phyloP scores from a whole-genome alignment of 37 sponge, comb jelly and placozoan genomes.

The Eunapius fragilis region DNA sequence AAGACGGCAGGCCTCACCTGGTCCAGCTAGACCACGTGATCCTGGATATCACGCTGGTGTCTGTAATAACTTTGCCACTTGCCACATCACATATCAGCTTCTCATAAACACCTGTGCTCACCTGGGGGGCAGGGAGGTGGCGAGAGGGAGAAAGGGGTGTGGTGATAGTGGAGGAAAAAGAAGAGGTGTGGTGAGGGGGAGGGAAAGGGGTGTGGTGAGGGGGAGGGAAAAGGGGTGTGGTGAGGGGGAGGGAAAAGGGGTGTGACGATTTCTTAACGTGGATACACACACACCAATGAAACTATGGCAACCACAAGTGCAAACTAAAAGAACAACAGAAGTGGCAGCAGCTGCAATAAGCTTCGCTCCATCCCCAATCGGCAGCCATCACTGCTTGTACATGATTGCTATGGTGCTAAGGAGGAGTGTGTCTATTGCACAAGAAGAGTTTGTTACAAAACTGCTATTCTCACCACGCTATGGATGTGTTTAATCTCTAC shows the following conservation, averaged over 20 bases:
- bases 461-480: background rate
- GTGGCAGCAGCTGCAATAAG: background rate
- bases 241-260: too few relatives aligned
- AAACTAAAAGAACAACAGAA: too few relatives aligned
- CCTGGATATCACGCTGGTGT: constrained; percentile 12
- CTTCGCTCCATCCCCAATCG: background rate
- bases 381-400: background rate
- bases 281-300: background rate
- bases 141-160: background rate
- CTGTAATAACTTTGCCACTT: constrained; percentile 48
- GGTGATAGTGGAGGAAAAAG: too few relatives aligned
- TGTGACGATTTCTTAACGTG: too few relatives aligned
- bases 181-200: too few relatives aligned
- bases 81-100: constrained; percentile 54
- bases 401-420: background rate
- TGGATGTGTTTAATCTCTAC: background rate
- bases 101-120: constrained; percentile 64
- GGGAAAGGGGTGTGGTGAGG: too few relatives aligned
- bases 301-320: background rate
- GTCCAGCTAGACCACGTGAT: constrained; percentile 84
- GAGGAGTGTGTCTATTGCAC: background rate
- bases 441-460: background rate
- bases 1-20: constrained; percentile 31
- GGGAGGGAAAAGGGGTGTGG: background rate
- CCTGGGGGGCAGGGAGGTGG: constrained; percentile 40